Evolutionary conservation across 2,113 vertebrate genomes (phyloP), one percentile per base, ranked within the genome.

Genomic region (Hylia prasina): DNA sequence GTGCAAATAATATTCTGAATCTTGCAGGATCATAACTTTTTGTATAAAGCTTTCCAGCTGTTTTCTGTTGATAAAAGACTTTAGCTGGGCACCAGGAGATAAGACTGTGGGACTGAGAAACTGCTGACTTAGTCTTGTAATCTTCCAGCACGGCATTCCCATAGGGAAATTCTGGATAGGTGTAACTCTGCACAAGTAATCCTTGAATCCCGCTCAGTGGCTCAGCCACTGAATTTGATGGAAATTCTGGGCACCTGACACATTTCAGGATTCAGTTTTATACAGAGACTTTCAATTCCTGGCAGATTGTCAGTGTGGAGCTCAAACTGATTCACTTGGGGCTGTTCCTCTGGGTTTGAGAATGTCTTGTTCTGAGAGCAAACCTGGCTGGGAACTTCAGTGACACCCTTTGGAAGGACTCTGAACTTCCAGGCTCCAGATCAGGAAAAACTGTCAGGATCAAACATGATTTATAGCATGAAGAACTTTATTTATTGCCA

Each of bases 61-160:
- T 68, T 93, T 92, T 88, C 48, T 86, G 58, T 64, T 92, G 96
- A 96, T 96, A 96, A 94, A 93, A 90, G 86, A 53, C 93, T 90
- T 94, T 89, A 94, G 71, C 89, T 92, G 93, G 89, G 80, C 63
- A 95, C 80, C 50, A 69, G 24, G 45, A 83, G 89, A 89, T 92
- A 95, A 90, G 82, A 31, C 66, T 69, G 70, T 33, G 77, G 71
- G 54, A 86, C 76, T 79, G 48, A 93, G 75, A 90, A 91, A 90
- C 33, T 85, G 95, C 94, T 96, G 94, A 93, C 63, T 90, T 71
- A 72, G 61, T 42, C 50, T 44, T 82, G 75, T 93, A 80, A 69
- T 77, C 86, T 94, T 82, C 57, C 73, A 35, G 64, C 76, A 66
- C 0, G 71, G 86, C 47, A 61, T 90, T 90, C 89, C 92, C 86